Conservation (phyloP, 1,140 invertebrate species). For the Hyles euphorbiae region DNA sequence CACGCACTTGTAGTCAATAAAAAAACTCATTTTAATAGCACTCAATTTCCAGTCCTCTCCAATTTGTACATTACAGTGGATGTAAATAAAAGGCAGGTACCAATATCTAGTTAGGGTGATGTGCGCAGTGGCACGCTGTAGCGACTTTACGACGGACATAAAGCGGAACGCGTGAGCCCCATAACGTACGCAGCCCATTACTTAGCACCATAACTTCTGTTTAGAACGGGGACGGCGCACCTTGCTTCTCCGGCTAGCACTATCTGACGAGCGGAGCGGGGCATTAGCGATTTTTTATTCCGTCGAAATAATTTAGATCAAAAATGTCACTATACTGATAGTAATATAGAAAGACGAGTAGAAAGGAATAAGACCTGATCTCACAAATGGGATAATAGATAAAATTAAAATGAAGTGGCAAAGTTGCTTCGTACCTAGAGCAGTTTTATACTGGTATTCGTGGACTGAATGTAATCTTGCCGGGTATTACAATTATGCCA, state of each 20-base stretch:
- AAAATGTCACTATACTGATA: no score
- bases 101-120: slow-evolving; percentile 27
- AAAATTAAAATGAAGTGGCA: no score
- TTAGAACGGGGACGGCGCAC: slow-evolving; percentile 29
- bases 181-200: slow-evolving; percentile 35
- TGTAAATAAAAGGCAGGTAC: not conserved
- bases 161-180: slow-evolving; percentile 24
- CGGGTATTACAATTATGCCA: no score
- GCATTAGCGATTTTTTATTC: not conserved
- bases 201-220: slow-evolving; percentile 58
- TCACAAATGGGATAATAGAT: no score
- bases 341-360: no score
- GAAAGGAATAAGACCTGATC: no score
- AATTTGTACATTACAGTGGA: not conserved
- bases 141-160: slow-evolving; percentile 30
- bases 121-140: slow-evolving; percentile 22
- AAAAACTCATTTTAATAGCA: no score
- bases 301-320: no score
- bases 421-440: no score
- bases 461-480: no score
- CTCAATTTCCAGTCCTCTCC: not conserved
- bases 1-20: no score
- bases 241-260: not conserved
- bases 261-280: slow-evolving; percentile 7
- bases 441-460: no score